A percentile compares a stretch with the other conserved stretches of the same genome.
phyloP scores from a whole-genome alignment of 2,113 vertebrate species.

The Polyodon spathula region DNA sequence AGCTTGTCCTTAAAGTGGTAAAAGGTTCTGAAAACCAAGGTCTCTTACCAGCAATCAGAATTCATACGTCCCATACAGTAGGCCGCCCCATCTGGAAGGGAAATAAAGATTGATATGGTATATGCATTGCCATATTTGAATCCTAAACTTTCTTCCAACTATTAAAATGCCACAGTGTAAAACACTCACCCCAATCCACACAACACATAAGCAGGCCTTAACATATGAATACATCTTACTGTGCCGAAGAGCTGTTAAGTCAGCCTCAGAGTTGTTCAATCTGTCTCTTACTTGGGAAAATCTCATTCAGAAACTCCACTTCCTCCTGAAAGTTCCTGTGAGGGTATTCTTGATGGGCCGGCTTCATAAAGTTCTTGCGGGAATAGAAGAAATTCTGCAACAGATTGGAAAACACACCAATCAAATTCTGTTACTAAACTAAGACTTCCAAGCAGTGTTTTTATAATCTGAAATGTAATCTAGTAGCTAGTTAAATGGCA shows the following conservation, averaged over 20 bases:
- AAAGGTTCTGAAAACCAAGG: neutral
- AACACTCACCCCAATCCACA: neutral
- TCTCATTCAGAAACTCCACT: constrained; percentile 95
- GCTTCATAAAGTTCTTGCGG: constrained; percentile 99
- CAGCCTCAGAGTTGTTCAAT: too few species aligned
- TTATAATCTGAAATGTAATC: too few species aligned
- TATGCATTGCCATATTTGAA: neutral
- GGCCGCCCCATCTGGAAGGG: constrained; percentile 84
- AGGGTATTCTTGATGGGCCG: constrained; percentile 96
- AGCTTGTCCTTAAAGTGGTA: too few species aligned
- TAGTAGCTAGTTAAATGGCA: neutral
- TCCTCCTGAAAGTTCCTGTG: constrained; percentile 99
- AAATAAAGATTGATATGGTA: neutral
- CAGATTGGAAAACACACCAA: too few species aligned
- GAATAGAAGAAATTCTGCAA: constrained; percentile 98
- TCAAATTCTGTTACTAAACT: neutral
- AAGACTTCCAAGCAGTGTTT: too few species aligned
- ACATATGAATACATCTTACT: too few species aligned
- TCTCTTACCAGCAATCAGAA: constrained; percentile 92
- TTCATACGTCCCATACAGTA: constrained; percentile 99
- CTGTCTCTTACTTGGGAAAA: constrained; percentile 86
- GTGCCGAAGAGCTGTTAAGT: too few species aligned
- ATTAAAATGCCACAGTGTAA: constrained; percentile 2
- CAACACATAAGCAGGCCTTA: too few species aligned
- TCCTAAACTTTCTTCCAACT: too few species aligned